Evolutionary conservation across 1,140 invertebrate genomes (phyloP), one percentile per base, ranked within the genome.

Genomic region (Trichonephila inaurata): DNA sequence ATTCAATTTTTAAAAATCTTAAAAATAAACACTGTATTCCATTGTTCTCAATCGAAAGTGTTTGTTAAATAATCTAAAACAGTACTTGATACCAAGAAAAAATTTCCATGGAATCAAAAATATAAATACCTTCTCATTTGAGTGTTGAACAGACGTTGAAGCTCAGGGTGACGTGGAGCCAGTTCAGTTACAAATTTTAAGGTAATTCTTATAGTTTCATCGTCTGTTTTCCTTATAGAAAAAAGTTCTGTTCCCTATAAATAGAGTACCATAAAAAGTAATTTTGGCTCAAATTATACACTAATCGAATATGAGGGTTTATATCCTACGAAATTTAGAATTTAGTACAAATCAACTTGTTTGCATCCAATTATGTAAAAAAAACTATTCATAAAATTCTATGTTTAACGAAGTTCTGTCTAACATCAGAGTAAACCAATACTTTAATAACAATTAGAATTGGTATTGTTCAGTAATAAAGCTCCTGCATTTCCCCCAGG

Each of bases 131-230:
- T 88, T 61, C 92, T 64, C 89, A 93, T 94, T 33, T 94, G 94
- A 24, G 94, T 94, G 81, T 94, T 94, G n/a, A 92, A 94, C 18
- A 94, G 77, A 44, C 91, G n/a, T n/a, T 33, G 40, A 18, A 94
- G 21, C 85, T 94, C 94, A 66, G 94, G 94, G 51, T 94, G 94
- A 58, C 33, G 51, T 8, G 92, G 92, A 44, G 88, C 89, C 40
- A 94, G 51, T 72, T 94, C 92, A 51, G 77, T 82, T 19, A 89
- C 72, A 60, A 69, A 24, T 28, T 94, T 94, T 0, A 94, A n/a
- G 14, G 90, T 94, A 12, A 94, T 92, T 0, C 86, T 64, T 58
- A 94, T 94, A 0, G 66, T 94, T 21, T 88, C 86, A 18, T 60
- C 62, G 85, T 94, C 94, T 18, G 93, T 91, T 82, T 58, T 58